Percentiles rank a stretch among this genome's conserved stretches.
Evolutionary conservation across 2,113 vertebrate species (phyloP).

Genomic region (Bostrychus sinensis): DNA sequence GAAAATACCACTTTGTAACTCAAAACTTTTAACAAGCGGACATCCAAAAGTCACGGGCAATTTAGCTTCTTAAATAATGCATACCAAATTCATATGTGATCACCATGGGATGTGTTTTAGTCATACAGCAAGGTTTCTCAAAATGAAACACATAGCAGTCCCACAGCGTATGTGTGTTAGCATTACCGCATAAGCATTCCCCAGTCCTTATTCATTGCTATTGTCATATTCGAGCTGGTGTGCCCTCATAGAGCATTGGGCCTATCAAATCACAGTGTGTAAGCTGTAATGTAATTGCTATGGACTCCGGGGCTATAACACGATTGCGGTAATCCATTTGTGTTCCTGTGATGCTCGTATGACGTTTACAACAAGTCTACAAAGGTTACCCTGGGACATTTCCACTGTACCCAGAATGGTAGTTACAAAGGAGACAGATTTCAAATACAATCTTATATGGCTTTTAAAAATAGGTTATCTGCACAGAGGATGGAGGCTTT

Average conservation of each 20-base stretch:
- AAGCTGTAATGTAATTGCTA: conserved; percentile 62
- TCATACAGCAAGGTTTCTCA: not conserved
- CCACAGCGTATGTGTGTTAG: not conserved
- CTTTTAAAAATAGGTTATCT: not conserved
- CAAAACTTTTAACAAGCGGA: conserved; percentile 24
- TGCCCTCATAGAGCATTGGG: conserved; percentile 34
- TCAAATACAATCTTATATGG: not conserved
- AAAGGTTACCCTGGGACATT: conserved; percentile 37
- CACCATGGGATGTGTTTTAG: not conserved
- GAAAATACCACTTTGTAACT: conserved; percentile 6
- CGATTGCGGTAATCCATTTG: conserved; percentile 66
- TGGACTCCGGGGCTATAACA: conserved; percentile 53
- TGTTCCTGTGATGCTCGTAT: conserved; percentile 26
- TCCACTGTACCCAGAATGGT: conserved; percentile 13
- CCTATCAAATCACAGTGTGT: conserved; percentile 48
- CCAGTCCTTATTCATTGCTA: conserved; percentile 11
- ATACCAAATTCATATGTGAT: not conserved
- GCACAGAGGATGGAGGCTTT: not conserved
- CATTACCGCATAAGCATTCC: conserved; percentile 1
- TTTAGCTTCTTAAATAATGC: not conserved
- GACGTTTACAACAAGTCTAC: conserved; percentile 22
- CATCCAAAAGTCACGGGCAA: conserved; percentile 11
- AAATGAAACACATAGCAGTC: not conserved
- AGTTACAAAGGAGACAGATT: not conserved
- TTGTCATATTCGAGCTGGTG: conserved; percentile 7